Evolutionary conservation across 2,888 invertebrate genomes (phyloP).

Genomic region (Drosophila meridiana): DNA sequence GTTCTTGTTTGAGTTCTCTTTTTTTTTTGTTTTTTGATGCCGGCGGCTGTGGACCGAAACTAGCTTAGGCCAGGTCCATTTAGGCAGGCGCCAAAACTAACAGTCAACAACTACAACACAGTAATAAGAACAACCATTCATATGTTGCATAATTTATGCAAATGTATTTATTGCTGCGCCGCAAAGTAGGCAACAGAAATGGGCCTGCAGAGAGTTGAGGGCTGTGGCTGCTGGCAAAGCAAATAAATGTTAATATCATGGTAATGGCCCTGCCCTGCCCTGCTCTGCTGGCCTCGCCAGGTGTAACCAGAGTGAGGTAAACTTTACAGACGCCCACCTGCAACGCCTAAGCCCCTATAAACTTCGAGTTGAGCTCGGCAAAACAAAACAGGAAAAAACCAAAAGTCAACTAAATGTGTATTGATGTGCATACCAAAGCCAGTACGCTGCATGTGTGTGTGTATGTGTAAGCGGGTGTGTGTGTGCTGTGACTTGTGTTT

Average conservation of each 20-base stretch:
- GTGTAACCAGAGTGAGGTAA: conserved; percentile 52
- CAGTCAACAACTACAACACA: conserved; percentile 24
- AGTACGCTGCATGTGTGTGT: not conserved
- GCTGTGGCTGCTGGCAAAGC: conserved; percentile 40
- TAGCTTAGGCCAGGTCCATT: conserved; percentile 15
- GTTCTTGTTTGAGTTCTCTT: not conserved
- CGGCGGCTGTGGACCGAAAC: conserved; percentile 21
- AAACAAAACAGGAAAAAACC: conserved; percentile 52
- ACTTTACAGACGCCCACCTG: not conserved
- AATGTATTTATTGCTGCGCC: conserved; percentile 72
- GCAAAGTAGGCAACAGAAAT: conserved; percentile 39
- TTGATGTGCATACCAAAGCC: conserved; percentile 43
- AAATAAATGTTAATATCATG: conserved; percentile 80
- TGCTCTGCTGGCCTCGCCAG: conserved; percentile 52
- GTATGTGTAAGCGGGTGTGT: conserved; percentile 6
- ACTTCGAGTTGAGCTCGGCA: conserved; percentile 29
- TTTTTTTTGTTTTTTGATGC: conserved; percentile 27
- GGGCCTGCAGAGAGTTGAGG: conserved; percentile 2
- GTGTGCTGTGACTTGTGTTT: conserved; percentile 49
- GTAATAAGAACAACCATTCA: conserved; percentile 37
- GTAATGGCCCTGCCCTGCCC: conserved; percentile 55
- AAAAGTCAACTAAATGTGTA: conserved; percentile 68
- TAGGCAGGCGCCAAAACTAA: conserved; percentile 30
- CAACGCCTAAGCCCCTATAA: conserved; percentile 18
- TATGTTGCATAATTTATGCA: conserved; percentile 73